Evolutionary conservation across 1,140 invertebrate genomes (phyloP).

Genomic region (Drosophila ercepeae): DNA sequence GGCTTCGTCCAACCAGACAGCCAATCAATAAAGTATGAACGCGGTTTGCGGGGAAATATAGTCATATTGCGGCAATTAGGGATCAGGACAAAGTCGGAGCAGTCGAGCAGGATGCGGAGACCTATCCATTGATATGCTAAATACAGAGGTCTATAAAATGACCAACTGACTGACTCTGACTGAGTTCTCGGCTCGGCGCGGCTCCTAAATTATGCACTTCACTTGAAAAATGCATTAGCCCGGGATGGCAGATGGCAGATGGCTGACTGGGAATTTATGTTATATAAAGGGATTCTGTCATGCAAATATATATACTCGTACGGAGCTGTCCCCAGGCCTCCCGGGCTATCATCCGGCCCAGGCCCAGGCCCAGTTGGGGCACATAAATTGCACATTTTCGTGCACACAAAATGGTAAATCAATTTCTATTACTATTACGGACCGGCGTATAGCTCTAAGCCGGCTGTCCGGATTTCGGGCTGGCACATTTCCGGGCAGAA

Average conservation of each 20-base stretch:
- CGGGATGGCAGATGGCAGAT: constrained; percentile 8
- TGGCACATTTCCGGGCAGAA: constrained; percentile 67
- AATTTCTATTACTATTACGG: constrained; percentile 75
- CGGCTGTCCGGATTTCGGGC: constrained; percentile 59
- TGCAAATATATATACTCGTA: constrained; percentile 10
- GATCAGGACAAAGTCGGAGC: background rate
- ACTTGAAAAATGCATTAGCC: constrained; percentile 76
- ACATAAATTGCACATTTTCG: constrained; percentile 80
- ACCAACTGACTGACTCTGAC: constrained; percentile 49
- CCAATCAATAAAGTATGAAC: constrained; percentile 68
- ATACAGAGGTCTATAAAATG: constrained; percentile 29
- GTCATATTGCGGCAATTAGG: constrained; percentile 70
- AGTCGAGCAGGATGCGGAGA: background rate
- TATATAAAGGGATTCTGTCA: background rate
- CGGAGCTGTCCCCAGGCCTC: constrained; percentile 48
- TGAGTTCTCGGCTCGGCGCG: constrained; percentile 20
- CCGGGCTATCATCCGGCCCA: constrained; percentile 44
- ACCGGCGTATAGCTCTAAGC: constrained; percentile 43
- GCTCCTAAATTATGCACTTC: constrained; percentile 66
- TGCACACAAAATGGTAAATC: constrained; percentile 75
- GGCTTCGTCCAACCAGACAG: background rate
- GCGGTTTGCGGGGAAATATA: constrained; percentile 21
- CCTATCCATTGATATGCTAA: constrained; percentile 51
- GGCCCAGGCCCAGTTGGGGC: constrained; percentile 22
- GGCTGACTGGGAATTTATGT: constrained; percentile 36